Evolutionary conservation across 2,888 invertebrate genomes (phyloP).

Genomic region (Junonia oenone): DNA sequence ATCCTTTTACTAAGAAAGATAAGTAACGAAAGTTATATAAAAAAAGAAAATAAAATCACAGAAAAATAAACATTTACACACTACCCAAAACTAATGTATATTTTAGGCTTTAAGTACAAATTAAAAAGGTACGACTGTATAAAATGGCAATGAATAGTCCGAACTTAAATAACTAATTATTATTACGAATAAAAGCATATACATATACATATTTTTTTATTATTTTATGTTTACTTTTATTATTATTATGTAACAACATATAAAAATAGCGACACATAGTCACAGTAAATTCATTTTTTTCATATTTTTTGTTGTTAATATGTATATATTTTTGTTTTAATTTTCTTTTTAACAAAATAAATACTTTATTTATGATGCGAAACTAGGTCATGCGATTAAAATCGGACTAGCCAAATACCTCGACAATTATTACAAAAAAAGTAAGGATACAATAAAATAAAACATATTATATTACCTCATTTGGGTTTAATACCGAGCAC

Average conservation of each 20-base stretch:
- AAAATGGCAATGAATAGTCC: constrained; percentile 71
- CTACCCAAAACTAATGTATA: constrained; percentile 43
- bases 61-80: constrained; percentile 61
- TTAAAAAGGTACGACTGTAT: constrained; percentile 50
- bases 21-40: constrained; percentile 43
- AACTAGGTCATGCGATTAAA: constrained; percentile 27
- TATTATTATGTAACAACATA: not conserved
- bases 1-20: constrained; percentile 53
- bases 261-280: not conserved
- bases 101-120: constrained; percentile 38
- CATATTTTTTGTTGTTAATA: not conserved
- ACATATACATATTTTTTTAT: constrained; percentile 6
- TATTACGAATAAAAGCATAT: constrained; percentile 15
- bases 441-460: constrained; percentile 24
- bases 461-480: constrained; percentile 22
- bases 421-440: constrained; percentile 23
- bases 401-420: constrained; percentile 68
- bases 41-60: constrained; percentile 66
- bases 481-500: constrained; percentile 46
- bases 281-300: not conserved
- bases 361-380: constrained; percentile 15
- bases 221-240: constrained; percentile 7
- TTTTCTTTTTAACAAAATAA: not conserved
- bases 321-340: not conserved
- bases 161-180: constrained; percentile 34